Percentiles rank a stretch among this genome's conserved stretches.
Conservation (phyloP, 2,797 vertebrate genomes). For the Aselliscus stoliczkanus region DNA sequence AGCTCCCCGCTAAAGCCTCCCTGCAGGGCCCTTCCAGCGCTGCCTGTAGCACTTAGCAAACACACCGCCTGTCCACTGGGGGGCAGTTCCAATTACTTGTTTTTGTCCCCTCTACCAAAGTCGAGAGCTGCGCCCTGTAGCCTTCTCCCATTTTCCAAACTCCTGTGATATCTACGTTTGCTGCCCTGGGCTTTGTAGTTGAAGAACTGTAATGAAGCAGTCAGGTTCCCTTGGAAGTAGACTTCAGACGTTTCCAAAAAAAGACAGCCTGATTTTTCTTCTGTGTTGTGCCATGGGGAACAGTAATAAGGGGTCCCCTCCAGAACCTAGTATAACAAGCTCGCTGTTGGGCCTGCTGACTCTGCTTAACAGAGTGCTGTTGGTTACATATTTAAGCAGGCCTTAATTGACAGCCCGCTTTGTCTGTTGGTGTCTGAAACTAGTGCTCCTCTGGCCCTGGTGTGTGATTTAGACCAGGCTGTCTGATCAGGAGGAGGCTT, state of each 20-base stretch:
- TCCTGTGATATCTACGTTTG: neutral
- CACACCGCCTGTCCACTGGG: neutral
- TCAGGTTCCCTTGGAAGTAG: neutral
- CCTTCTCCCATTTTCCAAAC: neutral
- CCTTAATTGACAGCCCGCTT: neutral
- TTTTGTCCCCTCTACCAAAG: neutral
- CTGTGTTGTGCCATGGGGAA: neutral
- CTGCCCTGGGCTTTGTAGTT: slow-evolving; percentile 9
- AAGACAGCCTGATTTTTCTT: neutral
- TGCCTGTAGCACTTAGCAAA: neutral
- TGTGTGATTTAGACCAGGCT: neutral
- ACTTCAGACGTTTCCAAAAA: slow-evolving; percentile 10
- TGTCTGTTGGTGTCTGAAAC: neutral
- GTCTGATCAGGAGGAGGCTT: neutral
- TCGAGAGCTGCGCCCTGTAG: neutral
- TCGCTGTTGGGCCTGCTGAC: neutral
- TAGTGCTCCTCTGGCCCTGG: rapidly evolving
- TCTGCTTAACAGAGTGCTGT: neutral
- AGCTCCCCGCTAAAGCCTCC: neutral
- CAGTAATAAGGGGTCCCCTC: neutral
- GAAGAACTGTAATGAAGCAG: neutral
- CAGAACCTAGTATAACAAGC: neutral
- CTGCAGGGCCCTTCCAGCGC: neutral
- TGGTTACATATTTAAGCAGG: neutral
- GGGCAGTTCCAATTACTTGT: neutral